A percentile compares a stretch with the other conserved stretches of the same genome.
phyloP scores from a whole-genome alignment of 1,140 invertebrate genomes.

The Cataglyphis hispanica region DNA sequence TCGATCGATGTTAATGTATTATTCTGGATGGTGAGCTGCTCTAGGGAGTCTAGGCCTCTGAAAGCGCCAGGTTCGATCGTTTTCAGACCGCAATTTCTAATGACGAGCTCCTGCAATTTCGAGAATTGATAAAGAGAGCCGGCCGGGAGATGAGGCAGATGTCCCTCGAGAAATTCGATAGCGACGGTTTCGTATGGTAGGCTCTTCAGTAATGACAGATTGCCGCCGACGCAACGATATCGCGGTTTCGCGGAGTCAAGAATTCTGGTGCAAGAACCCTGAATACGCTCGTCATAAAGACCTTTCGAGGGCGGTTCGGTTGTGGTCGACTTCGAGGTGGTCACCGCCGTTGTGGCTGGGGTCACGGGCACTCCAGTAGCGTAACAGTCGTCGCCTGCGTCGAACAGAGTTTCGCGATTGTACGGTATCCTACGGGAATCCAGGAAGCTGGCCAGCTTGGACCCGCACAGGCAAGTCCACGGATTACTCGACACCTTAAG shows the following conservation, averaged over 20 bases:
- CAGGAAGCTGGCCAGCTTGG: slow-evolving; percentile 69
- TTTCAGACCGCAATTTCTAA: slow-evolving; percentile 73
- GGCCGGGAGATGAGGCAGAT: slow-evolving; percentile 64
- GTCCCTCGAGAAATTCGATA: slow-evolving; percentile 76
- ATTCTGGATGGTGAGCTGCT: slow-evolving; percentile 72
- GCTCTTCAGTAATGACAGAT: slow-evolving; percentile 65
- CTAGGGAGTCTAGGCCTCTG: slow-evolving; percentile 55
- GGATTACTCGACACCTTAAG: slow-evolving; percentile 73
- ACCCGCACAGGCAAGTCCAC: slow-evolving; percentile 77
- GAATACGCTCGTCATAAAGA: background rate
- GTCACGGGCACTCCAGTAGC: background rate
- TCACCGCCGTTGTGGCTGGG: background rate
- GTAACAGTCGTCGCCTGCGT: slow-evolving; percentile 70
- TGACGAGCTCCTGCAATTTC: slow-evolving; percentile 70
- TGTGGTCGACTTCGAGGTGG: slow-evolving; percentile 17
- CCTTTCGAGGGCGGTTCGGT: slow-evolving; percentile 8
- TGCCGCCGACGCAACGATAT: slow-evolving; percentile 74
- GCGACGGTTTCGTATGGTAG: slow-evolving; percentile 64
- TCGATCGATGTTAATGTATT: slow-evolving; percentile 72
- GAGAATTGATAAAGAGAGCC: slow-evolving; percentile 65
- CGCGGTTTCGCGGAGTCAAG: background rate
- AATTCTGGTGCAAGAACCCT: slow-evolving; percentile 32
- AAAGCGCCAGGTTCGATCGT: slow-evolving; percentile 73
- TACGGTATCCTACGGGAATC: slow-evolving; percentile 69
- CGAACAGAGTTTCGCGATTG: slow-evolving; percentile 59